Evolutionary conservation across 2,797 vertebrate species (phyloP).

Genomic region (Phoebastria nigripes): DNA sequence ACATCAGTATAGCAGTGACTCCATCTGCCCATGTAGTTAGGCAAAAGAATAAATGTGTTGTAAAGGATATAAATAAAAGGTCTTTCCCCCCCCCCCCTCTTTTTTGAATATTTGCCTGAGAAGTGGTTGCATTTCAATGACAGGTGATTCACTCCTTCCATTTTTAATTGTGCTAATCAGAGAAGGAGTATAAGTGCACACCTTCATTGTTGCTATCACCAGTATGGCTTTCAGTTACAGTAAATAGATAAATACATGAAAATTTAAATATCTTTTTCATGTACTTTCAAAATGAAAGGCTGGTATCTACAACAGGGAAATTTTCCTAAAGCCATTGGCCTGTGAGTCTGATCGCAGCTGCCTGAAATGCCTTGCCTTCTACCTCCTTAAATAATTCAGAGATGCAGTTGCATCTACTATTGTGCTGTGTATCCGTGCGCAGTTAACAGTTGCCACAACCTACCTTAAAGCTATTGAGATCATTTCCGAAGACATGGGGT

Average conservation of each 20-base stretch:
- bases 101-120: background rate
- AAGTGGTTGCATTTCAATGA: background rate
- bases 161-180: background rate
- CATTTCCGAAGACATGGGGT: background rate
- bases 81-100: background rate
- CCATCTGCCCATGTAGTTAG: background rate
- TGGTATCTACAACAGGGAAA: background rate
- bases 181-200: background rate
- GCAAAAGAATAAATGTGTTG: background rate
- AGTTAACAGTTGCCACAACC: background rate
- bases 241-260: background rate
- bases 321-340: background rate
- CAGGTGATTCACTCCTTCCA: background rate
- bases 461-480: background rate
- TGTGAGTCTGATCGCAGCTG: background rate
- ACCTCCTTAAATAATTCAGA: background rate
- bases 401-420: background rate
- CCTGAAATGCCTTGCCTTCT: background rate
- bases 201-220: background rate
- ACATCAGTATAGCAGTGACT: background rate
- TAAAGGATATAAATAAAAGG: background rate
- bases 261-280: background rate
- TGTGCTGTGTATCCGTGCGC: background rate
- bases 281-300: background rate
- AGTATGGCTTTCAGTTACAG: background rate